Evolutionary conservation across 2,888 invertebrate species (phyloP).

Genomic region (Cistogaster globosa): DNA sequence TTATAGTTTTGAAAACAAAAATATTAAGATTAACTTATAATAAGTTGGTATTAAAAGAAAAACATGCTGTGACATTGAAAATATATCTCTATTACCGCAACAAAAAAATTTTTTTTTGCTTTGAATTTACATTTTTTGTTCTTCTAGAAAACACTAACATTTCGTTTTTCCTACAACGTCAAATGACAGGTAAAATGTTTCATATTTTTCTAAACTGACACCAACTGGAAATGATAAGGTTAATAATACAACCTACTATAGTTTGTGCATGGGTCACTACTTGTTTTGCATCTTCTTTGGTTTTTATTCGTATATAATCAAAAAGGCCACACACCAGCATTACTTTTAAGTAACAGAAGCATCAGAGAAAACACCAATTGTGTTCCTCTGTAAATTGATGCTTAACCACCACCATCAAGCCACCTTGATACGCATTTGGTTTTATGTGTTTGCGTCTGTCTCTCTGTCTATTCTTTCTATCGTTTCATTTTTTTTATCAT

Average conservation of each 20-base stretch:
- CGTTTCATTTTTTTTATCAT: conserved; percentile 57
- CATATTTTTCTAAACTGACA: conserved; percentile 42
- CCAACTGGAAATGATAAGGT: conserved; percentile 53
- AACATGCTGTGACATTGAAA: conserved; percentile 36
- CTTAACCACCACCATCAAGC: conserved; percentile 34
- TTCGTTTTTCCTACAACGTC: conserved; percentile 8
- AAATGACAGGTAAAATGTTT: conserved; percentile 34
- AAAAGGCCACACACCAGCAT: conserved; percentile 55
- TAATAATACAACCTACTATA: conserved; percentile 11
- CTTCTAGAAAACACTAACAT: conserved; percentile 4
- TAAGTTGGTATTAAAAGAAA: too few relatives aligned
- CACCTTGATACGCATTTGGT: conserved; percentile 53
- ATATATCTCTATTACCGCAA: conserved; percentile 59
- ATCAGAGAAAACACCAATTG: background rate
- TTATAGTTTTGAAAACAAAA: too few relatives aligned
- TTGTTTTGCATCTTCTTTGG: conserved; percentile 35
- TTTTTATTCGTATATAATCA: conserved; percentile 26
- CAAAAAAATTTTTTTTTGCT: conserved; percentile 41
- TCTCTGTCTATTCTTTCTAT: background rate
- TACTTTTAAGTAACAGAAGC: conserved; percentile 3
- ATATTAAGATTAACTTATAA: too few relatives aligned
- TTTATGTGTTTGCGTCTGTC: background rate
- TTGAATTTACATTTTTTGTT: background rate
- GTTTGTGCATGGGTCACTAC: conserved; percentile 34
- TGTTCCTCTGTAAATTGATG: conserved; percentile 26